Conservation (phyloP, 2,113 vertebrate genomes). For the Cololabis saira region DNA sequence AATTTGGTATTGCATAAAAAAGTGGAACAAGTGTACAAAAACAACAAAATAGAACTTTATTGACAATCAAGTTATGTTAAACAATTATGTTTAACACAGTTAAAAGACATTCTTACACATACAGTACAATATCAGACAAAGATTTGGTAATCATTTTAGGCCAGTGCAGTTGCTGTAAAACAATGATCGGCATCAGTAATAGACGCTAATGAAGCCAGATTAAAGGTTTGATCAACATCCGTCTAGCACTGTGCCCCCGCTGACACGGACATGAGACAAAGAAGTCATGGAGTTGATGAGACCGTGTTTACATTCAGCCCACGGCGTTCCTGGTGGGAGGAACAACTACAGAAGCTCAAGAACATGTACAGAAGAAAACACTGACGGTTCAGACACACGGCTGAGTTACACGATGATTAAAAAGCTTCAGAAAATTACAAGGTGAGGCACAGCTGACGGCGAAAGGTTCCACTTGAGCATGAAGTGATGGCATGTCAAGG, state of each 20-base stretch:
- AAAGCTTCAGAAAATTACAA: no score
- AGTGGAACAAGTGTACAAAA: not conserved
- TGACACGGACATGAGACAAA: no score
- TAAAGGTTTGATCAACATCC: no score
- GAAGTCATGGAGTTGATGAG: no score
- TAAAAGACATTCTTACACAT: conserved; percentile 2
- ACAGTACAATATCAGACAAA: conserved; percentile 56
- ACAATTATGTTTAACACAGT: conserved; percentile 13
- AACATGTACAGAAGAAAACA: no score
- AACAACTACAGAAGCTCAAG: not conserved
- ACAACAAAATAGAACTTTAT: conserved; percentile 72
- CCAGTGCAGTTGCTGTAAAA: not conserved
- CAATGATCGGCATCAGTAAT: no score
- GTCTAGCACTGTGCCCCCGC: no score
- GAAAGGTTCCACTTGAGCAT: not conserved
- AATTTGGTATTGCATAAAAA: not conserved
- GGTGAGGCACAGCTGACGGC: not conserved
- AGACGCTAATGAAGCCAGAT: no score
- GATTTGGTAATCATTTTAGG: conserved; percentile 40
- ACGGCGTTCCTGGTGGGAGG: no score
- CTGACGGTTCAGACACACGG: not conserved
- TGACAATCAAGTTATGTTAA: conserved; percentile 52
- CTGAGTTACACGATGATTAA: not conserved
- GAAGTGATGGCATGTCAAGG: not conserved
- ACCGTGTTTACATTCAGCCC: no score